phyloP scores from a whole-genome alignment of 2,113 vertebrate genomes.

The Entomyzon cyanotis region DNA sequence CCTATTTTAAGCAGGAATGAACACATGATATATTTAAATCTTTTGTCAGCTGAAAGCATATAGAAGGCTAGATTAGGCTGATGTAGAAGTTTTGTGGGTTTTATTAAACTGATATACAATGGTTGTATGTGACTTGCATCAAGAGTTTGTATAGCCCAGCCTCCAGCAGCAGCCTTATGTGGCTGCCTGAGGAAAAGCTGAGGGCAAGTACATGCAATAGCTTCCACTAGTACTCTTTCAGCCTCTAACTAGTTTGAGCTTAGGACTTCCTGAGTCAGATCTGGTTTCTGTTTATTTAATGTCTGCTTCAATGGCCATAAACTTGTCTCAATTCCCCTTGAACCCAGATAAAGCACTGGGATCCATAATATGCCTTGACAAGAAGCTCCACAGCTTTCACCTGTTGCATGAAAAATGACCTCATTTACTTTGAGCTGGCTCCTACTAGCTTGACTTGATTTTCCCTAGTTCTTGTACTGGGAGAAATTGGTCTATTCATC shows the following conservation, averaged over 20 bases:
- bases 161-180: neutral
- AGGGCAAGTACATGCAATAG: neutral
- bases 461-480: neutral
- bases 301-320: slow-evolving; percentile 20
- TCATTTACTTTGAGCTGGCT: neutral
- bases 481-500: neutral
- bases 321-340: neutral
- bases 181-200: neutral
- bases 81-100: neutral
- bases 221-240: slow-evolving; percentile 33
- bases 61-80: neutral
- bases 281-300: slow-evolving; percentile 48
- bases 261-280: neutral
- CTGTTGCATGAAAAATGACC: neutral
- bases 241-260: neutral
- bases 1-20: slow-evolving; percentile 3
- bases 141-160: neutral
- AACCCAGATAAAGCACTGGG: neutral
- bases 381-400: neutral
- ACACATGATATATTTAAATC: neutral
- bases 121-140: neutral
- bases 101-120: neutral
- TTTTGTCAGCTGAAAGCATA: neutral
- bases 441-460: neutral
- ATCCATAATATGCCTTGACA: neutral